phyloP scores from a whole-genome alignment of 2,888 invertebrate genomes.

The Geotrupes spiniger region DNA sequence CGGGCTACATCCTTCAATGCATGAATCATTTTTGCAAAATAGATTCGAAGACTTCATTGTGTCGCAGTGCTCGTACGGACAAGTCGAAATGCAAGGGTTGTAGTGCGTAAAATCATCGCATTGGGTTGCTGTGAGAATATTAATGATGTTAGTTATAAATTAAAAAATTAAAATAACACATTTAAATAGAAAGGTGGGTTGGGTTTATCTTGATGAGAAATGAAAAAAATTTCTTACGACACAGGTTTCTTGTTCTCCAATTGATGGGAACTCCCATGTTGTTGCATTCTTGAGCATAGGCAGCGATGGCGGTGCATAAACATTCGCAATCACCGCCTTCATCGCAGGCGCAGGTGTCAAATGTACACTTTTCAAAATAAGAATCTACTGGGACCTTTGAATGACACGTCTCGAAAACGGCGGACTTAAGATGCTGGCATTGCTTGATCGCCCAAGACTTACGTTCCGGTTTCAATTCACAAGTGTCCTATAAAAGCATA shows the following conservation, averaged over 20 bases:
- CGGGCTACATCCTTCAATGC: slow-evolving; percentile 80
- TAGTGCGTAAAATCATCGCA: slow-evolving; percentile 83
- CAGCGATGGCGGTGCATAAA: slow-evolving; percentile 83
- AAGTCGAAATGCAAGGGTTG: slow-evolving; percentile 77
- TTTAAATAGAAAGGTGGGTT: too few species aligned
- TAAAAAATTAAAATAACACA: too few species aligned
- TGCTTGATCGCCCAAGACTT: slow-evolving; percentile 75
- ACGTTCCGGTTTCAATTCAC: slow-evolving; percentile 71
- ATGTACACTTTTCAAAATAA: slow-evolving; percentile 72
- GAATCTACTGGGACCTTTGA: slow-evolving; percentile 71
- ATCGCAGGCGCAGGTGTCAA: slow-evolving; percentile 87
- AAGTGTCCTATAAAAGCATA: slow-evolving; percentile 64
- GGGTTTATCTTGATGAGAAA: too few species aligned
- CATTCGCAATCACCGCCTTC: slow-evolving; percentile 88
- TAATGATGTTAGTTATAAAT: too few species aligned
- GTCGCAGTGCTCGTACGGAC: slow-evolving; percentile 82
- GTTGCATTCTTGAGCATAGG: slow-evolving; percentile 83
- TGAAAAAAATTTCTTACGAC: slow-evolving; percentile 81
- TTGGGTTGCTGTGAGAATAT: slow-evolving; percentile 79
- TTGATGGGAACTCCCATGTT: slow-evolving; percentile 70
- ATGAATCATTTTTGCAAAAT: slow-evolving; percentile 69
- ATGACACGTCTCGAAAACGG: slow-evolving; percentile 73
- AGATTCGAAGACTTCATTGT: slow-evolving; percentile 66
- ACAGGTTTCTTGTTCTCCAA: slow-evolving; percentile 79
- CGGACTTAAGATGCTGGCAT: slow-evolving; percentile 73